Base-by-base conservation (phyloP, 2,797 vertebrate genomes). In the Mormyrops boulengeri region DNA sequence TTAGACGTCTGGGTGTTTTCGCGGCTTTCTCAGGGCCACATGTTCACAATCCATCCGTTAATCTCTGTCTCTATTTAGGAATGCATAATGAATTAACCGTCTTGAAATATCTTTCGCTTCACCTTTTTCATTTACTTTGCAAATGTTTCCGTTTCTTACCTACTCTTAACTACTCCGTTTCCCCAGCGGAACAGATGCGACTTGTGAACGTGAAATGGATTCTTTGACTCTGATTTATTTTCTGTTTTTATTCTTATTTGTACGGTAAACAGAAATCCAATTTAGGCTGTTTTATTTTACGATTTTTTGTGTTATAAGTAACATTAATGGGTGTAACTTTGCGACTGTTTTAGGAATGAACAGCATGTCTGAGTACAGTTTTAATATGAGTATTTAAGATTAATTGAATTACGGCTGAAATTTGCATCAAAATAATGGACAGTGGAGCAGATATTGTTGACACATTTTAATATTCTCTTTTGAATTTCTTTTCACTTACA, bases 41-140 rank as follows among this genome's bases (percentile, higher is more conserved):
- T 94, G 92, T 92, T 90, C 88, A 90, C 90, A 89, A 90, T 90
- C 91, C 90, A 91, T 92, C 88, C 87, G 89, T 91, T 94, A 94
- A 95, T 93, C 91, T 89, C 91, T 94, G 89, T 91, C 88, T 91
- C 94, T 95, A 90, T 92, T 93, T 93, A 93, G 93, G 92, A 89
- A 92, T 94, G 91, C 94, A 94, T 94, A 95, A 94, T 92, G 90
- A 94, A 93, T 92, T 90, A 92, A 92, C 91, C 91, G 93, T 91
- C 82, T 90, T 93, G 94, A 92, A 93, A 94, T 95, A 95, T 93
- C 95, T 92, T 93, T 73, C 82, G 77, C 38, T 41, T 17, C 5
- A 38, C 55, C 52, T 66, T 47, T 89, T 89, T 89, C 41, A 41
- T 86, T 86, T 89, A 69, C 89, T 86, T 89, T 69, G 89, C 44